These are phyloP conservation scores for Stomatorhinus ivindoensis DNA, from an alignment of 2,113 vertebrate species.

Conservation along the genomic window DNA sequence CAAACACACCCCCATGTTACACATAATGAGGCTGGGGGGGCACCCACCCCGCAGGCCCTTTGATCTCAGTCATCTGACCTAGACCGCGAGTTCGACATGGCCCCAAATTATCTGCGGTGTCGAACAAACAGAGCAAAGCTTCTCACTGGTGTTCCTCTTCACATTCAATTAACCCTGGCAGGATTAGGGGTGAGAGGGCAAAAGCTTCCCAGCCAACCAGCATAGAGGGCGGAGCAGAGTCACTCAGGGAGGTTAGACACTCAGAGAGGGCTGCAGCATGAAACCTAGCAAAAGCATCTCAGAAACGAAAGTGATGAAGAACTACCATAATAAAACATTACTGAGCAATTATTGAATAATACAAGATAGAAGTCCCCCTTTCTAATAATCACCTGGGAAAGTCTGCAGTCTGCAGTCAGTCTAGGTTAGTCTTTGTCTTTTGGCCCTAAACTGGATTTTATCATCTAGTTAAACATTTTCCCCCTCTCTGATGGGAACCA, in stretches of 20 bases:
- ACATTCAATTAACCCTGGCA: background rate
- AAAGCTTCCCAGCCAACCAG: background rate
- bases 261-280: background rate
- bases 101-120: background rate
- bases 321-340: background rate
- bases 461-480: background rate
- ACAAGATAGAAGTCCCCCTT: background rate
- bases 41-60: background rate
- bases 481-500: background rate
- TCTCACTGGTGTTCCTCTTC: background rate
- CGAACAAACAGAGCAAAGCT: background rate
- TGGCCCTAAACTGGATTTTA: background rate
- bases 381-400: background rate
- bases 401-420: background rate
- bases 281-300: background rate
- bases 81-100: background rate
- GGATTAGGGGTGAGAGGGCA: conserved; percentile 1
- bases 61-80: background rate
- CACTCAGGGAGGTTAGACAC: background rate
- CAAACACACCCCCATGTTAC: background rate
- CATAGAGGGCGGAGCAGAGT: background rate
- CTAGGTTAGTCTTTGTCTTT: background rate
- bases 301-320: background rate
- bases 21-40: background rate
- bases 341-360: background rate